Conservation (phyloP, 2,113 vertebrate species). For the Tragelaphus imberbis region DNA sequence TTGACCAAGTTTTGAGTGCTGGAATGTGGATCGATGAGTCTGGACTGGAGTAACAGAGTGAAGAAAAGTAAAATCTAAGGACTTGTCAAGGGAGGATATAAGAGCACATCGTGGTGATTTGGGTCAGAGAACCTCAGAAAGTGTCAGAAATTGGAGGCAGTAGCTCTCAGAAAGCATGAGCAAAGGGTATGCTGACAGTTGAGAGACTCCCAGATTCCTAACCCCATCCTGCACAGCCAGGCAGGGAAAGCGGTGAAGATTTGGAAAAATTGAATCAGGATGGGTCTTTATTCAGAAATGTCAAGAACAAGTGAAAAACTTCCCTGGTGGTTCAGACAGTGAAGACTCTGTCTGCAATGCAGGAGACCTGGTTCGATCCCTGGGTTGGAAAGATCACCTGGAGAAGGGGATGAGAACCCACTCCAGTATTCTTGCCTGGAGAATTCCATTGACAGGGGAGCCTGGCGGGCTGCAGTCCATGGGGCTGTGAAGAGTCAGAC, state of each 20-base stretch:
- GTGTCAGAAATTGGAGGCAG: neutral
- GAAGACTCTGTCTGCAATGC: neutral
- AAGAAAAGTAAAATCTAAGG: neutral
- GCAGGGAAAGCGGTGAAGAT: neutral
- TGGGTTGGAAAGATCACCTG: neutral
- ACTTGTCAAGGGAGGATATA: too few relatives aligned
- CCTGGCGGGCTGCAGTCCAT: too few relatives aligned
- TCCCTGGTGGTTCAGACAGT: neutral
- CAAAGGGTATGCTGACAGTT: rapidly evolving
- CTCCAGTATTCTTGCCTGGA: too few relatives aligned
- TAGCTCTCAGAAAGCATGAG: neutral
- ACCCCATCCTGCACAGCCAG: neutral
- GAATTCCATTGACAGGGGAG: too few relatives aligned
- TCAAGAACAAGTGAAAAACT: neutral
- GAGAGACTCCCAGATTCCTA: neutral
- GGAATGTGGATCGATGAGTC: neutral
- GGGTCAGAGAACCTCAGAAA: neutral
- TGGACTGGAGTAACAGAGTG: neutral
- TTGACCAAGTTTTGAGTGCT: neutral
- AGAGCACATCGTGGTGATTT: neutral
- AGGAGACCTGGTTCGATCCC: neutral
- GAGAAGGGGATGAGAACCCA: neutral
- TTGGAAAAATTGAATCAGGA: neutral
- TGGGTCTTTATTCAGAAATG: neutral
- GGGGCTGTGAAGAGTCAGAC: too few relatives aligned